phyloP scores from a whole-genome alignment of 2,888 invertebrate species.

The Notodonta dromedarius region DNA sequence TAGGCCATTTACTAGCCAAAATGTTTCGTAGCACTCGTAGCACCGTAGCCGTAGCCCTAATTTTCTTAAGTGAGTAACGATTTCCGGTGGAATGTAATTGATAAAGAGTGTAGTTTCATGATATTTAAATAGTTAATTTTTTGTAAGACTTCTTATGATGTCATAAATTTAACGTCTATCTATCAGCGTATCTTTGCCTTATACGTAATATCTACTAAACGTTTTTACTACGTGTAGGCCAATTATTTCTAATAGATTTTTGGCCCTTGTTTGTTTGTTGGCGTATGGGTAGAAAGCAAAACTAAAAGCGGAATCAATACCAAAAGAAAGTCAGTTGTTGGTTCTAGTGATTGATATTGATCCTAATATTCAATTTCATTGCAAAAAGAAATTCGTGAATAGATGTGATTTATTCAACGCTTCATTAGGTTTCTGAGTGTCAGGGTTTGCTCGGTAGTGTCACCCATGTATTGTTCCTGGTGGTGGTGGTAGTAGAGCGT shows the following conservation, averaged over 20 bases:
- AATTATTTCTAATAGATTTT: neutral
- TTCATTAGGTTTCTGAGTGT: neutral
- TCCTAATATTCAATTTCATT: no score
- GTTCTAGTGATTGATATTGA: no score
- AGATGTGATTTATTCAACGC: no score
- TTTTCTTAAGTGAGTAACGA: conserved; percentile 1
- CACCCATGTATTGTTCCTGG: neutral
- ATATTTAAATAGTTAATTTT: no score
- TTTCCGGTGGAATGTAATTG: neutral
- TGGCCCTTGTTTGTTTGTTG: neutral
- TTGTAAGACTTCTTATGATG: no score
- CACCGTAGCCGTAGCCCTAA: conserved; percentile 13
- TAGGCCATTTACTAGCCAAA: neutral
- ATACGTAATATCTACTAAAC: no score
- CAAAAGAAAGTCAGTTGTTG: no score
- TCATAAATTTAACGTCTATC: no score
- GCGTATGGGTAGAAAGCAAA: no score
- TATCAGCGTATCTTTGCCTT: no score
- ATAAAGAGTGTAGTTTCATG: neutral
- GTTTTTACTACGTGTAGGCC: neutral
- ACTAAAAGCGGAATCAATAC: no score
- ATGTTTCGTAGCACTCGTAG: conserved; percentile 40
- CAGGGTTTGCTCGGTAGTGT: neutral
- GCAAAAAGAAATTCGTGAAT: no score
- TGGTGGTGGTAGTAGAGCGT: neutral